A percentile compares a stretch with the other conserved stretches of the same genome.
Conservation (phyloP, 2,113 vertebrate genomes). For the Poeciliopsis prolifica region DNA sequence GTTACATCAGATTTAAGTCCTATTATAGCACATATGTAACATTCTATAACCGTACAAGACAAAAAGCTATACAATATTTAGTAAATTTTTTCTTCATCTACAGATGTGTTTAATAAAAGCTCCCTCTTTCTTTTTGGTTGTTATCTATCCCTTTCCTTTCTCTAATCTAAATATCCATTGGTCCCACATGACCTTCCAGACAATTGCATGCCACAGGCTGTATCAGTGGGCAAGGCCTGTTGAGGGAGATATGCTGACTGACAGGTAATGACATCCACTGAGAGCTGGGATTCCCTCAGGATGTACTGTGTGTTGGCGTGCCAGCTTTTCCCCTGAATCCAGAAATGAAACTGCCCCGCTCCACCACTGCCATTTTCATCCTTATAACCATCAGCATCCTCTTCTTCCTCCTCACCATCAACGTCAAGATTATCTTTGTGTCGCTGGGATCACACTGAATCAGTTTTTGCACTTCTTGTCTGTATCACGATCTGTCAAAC, state of each 20-base stretch:
- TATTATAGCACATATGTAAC: not conserved
- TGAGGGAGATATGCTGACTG: conserved; percentile 66
- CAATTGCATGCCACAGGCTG: conserved; percentile 57
- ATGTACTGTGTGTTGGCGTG: conserved; percentile 28
- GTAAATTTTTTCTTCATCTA: not conserved
- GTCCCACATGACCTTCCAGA: conserved; percentile 56
- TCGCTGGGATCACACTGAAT: conserved; percentile 12
- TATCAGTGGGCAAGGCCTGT: conserved; percentile 56
- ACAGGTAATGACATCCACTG: conserved; percentile 72
- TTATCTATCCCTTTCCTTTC: conserved; percentile 15
- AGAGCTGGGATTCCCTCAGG: conserved; percentile 57
- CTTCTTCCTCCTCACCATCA: conserved; percentile 23
- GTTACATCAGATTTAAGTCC: conserved; percentile 12
- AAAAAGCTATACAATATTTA: not conserved
- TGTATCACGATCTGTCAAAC: conserved; percentile 38
- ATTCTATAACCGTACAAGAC: not conserved
- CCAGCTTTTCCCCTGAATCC: conserved; percentile 34
- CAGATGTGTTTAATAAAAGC: not conserved
- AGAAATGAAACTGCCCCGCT: conserved; percentile 24
- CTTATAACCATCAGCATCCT: conserved; percentile 35
- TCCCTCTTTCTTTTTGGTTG: conserved; percentile 2
- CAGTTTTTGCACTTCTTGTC: conserved; percentile 24
- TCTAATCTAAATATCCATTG: conserved; percentile 42
- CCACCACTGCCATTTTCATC: conserved; percentile 33
- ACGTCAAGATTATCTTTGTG: not conserved